phyloP scores from a whole-genome alignment of 2,113 vertebrate genomes.

The Coryphaenoides rupestris region DNA sequence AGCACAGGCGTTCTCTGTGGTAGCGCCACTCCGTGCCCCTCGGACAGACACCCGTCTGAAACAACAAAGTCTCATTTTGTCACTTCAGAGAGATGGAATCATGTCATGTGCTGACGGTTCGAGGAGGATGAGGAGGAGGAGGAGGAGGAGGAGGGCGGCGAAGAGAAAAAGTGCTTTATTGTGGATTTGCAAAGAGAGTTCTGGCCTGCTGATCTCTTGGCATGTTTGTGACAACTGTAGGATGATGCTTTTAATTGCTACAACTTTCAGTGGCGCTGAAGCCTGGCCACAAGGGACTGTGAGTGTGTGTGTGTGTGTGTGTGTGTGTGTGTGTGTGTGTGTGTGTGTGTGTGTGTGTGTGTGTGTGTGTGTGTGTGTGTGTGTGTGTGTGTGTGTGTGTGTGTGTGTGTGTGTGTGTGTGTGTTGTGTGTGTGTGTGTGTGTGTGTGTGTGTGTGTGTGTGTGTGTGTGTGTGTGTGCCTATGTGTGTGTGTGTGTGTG shows the following conservation, averaged over 20 bases:
- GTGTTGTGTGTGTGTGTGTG: background rate
- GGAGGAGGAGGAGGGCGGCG: too few species aligned
- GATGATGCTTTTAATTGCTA: slow-evolving; percentile 72
- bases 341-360: too few species aligned
- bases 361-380: slow-evolving; percentile 5
- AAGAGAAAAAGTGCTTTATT: slow-evolving; percentile 48
- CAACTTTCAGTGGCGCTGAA: slow-evolving; percentile 56
- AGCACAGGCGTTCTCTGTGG: too few species aligned
- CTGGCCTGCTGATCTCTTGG: slow-evolving; percentile 57
- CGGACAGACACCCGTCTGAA: slow-evolving; percentile 19
- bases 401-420: background rate
- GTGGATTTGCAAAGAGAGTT: slow-evolving; percentile 38
- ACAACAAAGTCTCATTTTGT: slow-evolving; percentile 8
- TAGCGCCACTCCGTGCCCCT: background rate
- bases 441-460: too few species aligned
- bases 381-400: slow-evolving; percentile 15
- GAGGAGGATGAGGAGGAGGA: slow-evolving; percentile 8
- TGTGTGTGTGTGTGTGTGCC: too few species aligned
- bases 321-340: too few species aligned
- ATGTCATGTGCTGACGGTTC: slow-evolving; percentile 7
- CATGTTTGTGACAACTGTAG: slow-evolving; percentile 65
- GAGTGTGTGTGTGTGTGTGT: background rate
- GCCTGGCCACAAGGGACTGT: slow-evolving; percentile 55
- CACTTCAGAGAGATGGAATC: slow-evolving; percentile 25
- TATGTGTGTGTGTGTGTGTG: background rate